These are phyloP conservation scores for Limnodromus scolopaceus DNA, from an alignment of 2,797 vertebrate species.

Conservation along the genomic window DNA sequence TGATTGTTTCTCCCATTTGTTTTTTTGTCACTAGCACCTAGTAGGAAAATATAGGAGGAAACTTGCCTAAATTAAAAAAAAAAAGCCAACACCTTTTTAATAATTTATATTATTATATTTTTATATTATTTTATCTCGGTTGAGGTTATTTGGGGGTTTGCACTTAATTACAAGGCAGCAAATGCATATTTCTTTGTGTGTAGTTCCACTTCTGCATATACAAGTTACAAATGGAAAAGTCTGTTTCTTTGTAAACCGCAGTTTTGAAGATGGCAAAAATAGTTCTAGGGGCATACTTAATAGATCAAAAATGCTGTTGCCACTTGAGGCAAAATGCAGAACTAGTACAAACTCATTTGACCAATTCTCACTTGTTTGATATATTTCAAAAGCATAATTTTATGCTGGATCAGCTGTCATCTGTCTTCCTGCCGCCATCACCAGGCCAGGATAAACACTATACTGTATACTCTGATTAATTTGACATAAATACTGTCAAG, in stretches of 20 bases:
- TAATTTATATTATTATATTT: neutral
- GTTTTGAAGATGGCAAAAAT: neutral
- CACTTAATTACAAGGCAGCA: neutral
- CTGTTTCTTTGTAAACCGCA: neutral
- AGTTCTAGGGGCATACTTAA: neutral
- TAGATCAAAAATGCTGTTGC: slow-evolving; percentile 36
- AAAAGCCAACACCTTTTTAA: neutral
- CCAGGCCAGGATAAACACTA: slow-evolving; percentile 30
- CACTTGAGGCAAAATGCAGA: slow-evolving; percentile 29
- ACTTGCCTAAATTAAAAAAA: neutral
- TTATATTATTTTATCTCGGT: neutral
- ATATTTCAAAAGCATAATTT: slow-evolving; percentile 46
- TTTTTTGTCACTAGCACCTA: neutral
- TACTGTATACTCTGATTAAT: slow-evolving; percentile 25
- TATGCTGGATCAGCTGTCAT: slow-evolving; percentile 40
- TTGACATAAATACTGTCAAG: slow-evolving; percentile 39
- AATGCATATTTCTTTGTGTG: neutral
- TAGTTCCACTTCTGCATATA: neutral
- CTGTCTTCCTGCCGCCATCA: neutral
- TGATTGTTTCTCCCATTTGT: neutral
- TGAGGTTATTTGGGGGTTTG: neutral
- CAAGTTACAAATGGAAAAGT: neutral
- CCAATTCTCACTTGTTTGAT: slow-evolving; percentile 35
- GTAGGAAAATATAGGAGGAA: neutral
- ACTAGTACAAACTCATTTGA: slow-evolving; percentile 49